Percentiles rank a stretch among this genome's conserved stretches.
phyloP scores from a whole-genome alignment of 1,140 invertebrate genomes.

The Probaryconus sp. region DNA sequence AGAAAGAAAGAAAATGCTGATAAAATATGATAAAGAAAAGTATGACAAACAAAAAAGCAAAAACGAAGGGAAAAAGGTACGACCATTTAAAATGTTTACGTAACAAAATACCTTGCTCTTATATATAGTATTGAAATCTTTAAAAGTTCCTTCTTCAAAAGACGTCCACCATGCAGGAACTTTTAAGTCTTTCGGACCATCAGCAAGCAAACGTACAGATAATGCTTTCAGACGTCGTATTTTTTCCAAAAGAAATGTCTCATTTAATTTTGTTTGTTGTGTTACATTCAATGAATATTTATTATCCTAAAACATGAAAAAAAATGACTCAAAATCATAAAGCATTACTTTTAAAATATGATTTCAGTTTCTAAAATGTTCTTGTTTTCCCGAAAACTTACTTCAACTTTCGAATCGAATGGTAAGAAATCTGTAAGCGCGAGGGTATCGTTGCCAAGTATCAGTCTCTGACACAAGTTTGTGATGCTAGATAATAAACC shows the following conservation, averaged over 20 bases:
- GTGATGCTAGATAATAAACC: conserved; percentile 66
- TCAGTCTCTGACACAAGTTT: conserved; percentile 69
- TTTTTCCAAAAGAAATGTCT: conserved; percentile 63
- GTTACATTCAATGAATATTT: not conserved
- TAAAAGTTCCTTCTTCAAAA: conserved; percentile 66
- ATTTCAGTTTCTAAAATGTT: no score
- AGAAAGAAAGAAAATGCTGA: not conserved
- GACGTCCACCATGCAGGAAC: conserved; percentile 71
- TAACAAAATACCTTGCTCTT: conserved; percentile 60
- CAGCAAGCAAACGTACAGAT: conserved; percentile 51
- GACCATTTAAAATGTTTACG: no score
- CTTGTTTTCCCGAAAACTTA: conserved; percentile 36
- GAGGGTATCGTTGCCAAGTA: conserved; percentile 31
- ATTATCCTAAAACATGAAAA: no score
- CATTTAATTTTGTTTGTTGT: conserved; percentile 33
- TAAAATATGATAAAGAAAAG: no score
- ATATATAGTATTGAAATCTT: conserved; percentile 66
- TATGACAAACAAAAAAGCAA: no score
- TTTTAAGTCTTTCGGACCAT: conserved; percentile 62
- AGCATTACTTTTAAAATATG: no score
- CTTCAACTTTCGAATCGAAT: conserved; percentile 36
- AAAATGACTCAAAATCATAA: not conserved
- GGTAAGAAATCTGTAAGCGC: conserved; percentile 62
- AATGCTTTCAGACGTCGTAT: conserved; percentile 50
- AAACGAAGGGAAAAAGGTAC: no score